Percentiles rank a stretch among this genome's conserved stretches.
Evolutionary conservation across 2,797 vertebrate genomes (phyloP).

Genomic region (Mus minutoides): DNA sequence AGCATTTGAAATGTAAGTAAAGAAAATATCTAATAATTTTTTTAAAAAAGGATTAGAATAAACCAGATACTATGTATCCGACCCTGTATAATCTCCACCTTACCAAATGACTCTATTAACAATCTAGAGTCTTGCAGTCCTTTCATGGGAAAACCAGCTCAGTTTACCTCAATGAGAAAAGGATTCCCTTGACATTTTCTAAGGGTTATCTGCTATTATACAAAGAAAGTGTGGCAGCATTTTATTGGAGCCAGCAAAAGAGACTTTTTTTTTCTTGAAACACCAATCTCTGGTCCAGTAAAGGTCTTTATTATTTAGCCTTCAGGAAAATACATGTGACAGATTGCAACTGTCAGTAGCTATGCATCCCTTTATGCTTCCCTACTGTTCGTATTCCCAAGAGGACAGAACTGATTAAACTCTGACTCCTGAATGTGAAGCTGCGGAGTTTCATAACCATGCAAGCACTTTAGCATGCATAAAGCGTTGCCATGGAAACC

Average conservation of each 20-base stretch:
- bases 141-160: constrained; percentile 27
- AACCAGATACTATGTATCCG: background rate
- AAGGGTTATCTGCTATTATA: constrained; percentile 63
- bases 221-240: constrained; percentile 47
- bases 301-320: constrained; percentile 72
- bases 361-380: constrained; percentile 43
- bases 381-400: constrained; percentile 30
- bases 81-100: background rate
- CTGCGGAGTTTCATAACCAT: constrained; percentile 56
- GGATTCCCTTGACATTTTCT: constrained; percentile 63
- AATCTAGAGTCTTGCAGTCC: background rate
- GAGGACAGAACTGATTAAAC: constrained; percentile 62
- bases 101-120: constrained; percentile 30
- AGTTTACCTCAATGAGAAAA: constrained; percentile 58
- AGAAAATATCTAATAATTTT: too few relatives aligned
- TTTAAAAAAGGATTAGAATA: background rate
- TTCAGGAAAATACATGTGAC: constrained; percentile 62
- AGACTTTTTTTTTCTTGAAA: constrained; percentile 59
- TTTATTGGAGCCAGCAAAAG: constrained; percentile 60
- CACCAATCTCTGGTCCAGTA: constrained; percentile 30
- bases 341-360: constrained; percentile 58
- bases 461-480: constrained; percentile 44
- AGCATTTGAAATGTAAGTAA: too few relatives aligned
- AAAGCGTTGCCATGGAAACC: constrained; percentile 66
- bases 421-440: constrained; percentile 56